A percentile compares a stretch with the other conserved stretches of the same genome.
Evolutionary conservation across 92 coral and sea anemone genomes (phyloP).

Genomic region (Zoanthus sociatus): DNA sequence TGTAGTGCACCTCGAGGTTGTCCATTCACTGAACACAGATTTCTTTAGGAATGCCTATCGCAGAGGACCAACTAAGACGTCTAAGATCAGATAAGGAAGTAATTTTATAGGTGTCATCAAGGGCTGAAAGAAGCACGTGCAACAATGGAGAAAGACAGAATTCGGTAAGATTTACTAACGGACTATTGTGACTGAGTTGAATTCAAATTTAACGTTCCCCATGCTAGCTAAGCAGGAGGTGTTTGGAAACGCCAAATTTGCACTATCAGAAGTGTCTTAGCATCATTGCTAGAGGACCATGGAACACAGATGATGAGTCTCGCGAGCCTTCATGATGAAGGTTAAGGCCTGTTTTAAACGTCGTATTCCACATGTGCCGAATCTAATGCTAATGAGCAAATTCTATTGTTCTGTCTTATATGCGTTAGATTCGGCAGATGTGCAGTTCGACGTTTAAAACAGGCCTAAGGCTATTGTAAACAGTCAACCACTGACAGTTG

Average conservation of each 20-base stretch:
- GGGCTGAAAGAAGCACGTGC: conserved; percentile 1
- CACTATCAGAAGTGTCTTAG: conserved; percentile 20
- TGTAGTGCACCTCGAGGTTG: neutral
- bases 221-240: conserved; percentile 37
- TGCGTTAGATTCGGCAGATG: too few species aligned
- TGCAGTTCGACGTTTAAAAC: too few species aligned
- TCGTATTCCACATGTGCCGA: too few species aligned
- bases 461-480: conserved; percentile 14
- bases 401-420: too few species aligned
- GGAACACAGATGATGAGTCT: conserved; percentile 29
- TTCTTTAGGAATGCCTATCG: conserved; percentile 9
- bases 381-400: too few species aligned
- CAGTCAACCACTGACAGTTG: conserved; percentile 2
- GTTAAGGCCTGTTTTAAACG: neutral
- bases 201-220: conserved; percentile 26
- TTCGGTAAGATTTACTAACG: conserved; percentile 1
- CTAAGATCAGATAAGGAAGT: conserved; percentile 2
- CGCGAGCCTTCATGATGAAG: conserved; percentile 13
- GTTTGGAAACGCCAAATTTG: conserved; percentile 30
- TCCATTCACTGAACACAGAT: neutral
- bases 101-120: neutral
- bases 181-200: conserved; percentile 33
- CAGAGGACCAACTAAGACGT: neutral
- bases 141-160: neutral
- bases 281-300: neutral